Evolutionary conservation across 2,888 invertebrate species (phyloP).

Genomic region (Neoaliturus tenellus): DNA sequence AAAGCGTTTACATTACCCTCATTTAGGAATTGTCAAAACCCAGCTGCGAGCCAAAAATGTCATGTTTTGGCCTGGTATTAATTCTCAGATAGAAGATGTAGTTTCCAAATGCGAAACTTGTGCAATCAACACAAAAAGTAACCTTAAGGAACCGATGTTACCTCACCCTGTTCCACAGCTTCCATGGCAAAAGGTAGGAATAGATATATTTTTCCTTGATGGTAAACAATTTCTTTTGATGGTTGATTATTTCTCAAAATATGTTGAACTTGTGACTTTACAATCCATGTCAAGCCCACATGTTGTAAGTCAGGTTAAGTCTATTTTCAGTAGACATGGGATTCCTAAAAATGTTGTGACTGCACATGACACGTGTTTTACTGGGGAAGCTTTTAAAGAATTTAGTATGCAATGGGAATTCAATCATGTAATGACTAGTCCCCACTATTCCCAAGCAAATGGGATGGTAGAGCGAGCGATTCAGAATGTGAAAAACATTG

Average conservation of each 20-base stretch:
- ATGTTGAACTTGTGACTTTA: background rate
- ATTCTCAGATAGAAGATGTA: conserved; percentile 26
- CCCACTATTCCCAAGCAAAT: conserved; percentile 20
- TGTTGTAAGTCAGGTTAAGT: conserved; percentile 2
- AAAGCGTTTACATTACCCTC: conserved; percentile 28
- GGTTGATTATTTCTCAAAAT: conserved; percentile 38
- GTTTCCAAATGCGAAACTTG: conserved; percentile 29
- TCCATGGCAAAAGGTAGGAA: conserved; percentile 21
- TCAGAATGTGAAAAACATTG: conserved; percentile 1
- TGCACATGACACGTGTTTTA: background rate
- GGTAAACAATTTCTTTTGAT: conserved; percentile 11
- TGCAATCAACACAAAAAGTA: background rate
- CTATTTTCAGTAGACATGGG: conserved; percentile 30
- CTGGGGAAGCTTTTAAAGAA: background rate
- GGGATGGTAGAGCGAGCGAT: conserved; percentile 30
- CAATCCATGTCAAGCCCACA: background rate
- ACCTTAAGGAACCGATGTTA: conserved; percentile 11
- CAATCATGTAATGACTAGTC: conserved; percentile 16
- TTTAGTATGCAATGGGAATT: conserved; percentile 23
- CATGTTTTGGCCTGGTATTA: conserved; percentile 21
- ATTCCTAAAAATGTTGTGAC: background rate
- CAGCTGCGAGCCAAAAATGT: conserved; percentile 15
- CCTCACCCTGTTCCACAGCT: background rate
- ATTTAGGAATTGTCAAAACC: conserved; percentile 29
- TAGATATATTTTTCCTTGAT: conserved; percentile 11